phyloP scores from a whole-genome alignment of 2,888 invertebrate species.

The Dinocampus coccinellae region DNA sequence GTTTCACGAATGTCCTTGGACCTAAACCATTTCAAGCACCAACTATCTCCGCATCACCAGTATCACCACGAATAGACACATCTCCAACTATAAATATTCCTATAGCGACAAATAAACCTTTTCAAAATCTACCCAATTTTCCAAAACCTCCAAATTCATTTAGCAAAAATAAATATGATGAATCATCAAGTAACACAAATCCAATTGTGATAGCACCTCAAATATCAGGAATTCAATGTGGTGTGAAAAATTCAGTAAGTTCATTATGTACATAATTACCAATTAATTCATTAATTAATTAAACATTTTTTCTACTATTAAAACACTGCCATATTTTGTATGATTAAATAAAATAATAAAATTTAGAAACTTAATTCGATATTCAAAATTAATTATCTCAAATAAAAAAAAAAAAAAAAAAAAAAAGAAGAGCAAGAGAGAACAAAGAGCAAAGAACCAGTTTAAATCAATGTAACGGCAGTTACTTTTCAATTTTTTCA shows the following conservation, averaged over 20 bases:
- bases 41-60: slow-evolving; percentile 5
- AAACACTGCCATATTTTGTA: not conserved
- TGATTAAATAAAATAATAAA: not conserved
- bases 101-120: not conserved
- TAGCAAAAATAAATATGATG: slow-evolving; percentile 42
- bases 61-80: not conserved
- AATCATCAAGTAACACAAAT: slow-evolving; percentile 47
- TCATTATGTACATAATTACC: slow-evolving; percentile 17
- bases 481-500: no score
- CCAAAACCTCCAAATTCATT: slow-evolving; percentile 46
- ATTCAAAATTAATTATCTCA: not conserved
- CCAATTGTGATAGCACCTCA: slow-evolving; percentile 47
- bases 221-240: slow-evolving; percentile 61
- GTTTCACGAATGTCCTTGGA: not conserved
- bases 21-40: slow-evolving; percentile 21
- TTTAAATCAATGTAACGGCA: no score
- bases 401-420: not conserved
- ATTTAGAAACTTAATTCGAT: not conserved
- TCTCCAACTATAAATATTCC: slow-evolving; percentile 17
- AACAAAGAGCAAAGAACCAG: not conserved
- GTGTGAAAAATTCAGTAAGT: slow-evolving; percentile 67
- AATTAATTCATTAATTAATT: not conserved
- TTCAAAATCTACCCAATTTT: slow-evolving; percentile 28
- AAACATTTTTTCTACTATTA: not conserved
- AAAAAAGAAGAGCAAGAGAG: not conserved